Conservation (phyloP, 1,140 invertebrate species). For the Drosophila navojoa region DNA sequence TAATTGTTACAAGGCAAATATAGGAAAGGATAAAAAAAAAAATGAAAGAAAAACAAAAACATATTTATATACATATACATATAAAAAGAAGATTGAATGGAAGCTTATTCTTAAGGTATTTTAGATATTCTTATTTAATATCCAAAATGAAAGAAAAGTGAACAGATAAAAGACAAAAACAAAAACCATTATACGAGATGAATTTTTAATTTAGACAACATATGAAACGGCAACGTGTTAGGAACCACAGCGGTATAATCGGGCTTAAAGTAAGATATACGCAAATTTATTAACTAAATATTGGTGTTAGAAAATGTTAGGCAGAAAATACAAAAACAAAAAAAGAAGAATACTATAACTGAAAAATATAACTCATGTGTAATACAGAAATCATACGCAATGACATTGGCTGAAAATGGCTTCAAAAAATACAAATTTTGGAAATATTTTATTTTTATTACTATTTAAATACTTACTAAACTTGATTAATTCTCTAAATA, state of each 20-base stretch:
- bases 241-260: constrained; percentile 39
- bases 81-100: constrained; percentile 33
- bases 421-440: no score
- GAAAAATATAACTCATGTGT: constrained; percentile 35
- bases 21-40: constrained; percentile 44
- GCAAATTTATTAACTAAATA: constrained; percentile 71
- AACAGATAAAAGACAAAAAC: constrained; percentile 7
- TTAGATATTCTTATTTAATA: constrained; percentile 85
- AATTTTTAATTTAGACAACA: constrained; percentile 66
- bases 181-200: constrained; percentile 52
- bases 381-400: constrained; percentile 29
- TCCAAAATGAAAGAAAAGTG: constrained; percentile 67
- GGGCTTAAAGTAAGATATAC: constrained; percentile 51
- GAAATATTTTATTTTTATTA: no score
- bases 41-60: constrained; percentile 43
- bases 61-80: constrained; percentile 76
- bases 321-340: constrained; percentile 7
- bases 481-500: no score
- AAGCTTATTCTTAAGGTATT: constrained; percentile 80
- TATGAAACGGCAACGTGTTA: constrained; percentile 31
- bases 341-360: constrained; percentile 1
- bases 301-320: constrained; percentile 75
- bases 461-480: no score
- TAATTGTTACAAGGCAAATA: constrained; percentile 69
- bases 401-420: constrained; percentile 20